Conservation (phyloP, 1,140 invertebrate species). For the Nixonia krombeini region DNA sequence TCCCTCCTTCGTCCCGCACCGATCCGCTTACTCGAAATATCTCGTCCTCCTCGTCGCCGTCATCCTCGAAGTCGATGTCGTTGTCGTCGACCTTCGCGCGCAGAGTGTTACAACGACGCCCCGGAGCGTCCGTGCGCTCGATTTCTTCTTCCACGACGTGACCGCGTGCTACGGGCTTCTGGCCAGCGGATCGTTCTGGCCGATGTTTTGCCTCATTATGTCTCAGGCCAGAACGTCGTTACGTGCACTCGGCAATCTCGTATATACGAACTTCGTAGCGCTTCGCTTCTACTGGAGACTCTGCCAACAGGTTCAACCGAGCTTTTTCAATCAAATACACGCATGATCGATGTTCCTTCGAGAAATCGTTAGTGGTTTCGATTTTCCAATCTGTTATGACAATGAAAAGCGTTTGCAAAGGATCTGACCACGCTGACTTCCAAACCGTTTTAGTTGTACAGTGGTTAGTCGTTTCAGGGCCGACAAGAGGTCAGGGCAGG, state of each 20-base stretch:
- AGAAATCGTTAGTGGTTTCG: too few species aligned
- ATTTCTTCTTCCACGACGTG: slow-evolving; percentile 20
- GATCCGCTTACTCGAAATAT: slow-evolving; percentile 23
- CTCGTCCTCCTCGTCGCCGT: slow-evolving; percentile 26
- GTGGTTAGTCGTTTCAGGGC: too few species aligned
- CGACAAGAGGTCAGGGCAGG: too few species aligned
- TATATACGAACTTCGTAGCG: too few species aligned
- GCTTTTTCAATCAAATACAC: too few species aligned
- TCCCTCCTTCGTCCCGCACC: slow-evolving; percentile 11
- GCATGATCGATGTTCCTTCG: too few species aligned
- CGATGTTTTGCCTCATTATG: neutral
- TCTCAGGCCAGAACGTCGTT: neutral
- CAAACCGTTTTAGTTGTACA: too few species aligned
- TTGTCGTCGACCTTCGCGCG: slow-evolving; percentile 54
- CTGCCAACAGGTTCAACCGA: too few species aligned
- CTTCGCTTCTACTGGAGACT: too few species aligned
- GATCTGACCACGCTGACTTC: too few species aligned
- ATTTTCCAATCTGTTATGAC: too few species aligned
- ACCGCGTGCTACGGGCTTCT: neutral
- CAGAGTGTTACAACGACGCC: slow-evolving; percentile 56
- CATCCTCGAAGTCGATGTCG: slow-evolving; percentile 28
- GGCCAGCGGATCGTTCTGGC: neutral
- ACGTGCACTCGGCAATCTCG: neutral
- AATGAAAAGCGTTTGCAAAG: too few species aligned
- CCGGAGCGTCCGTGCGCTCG: slow-evolving; percentile 52